A percentile compares a stretch with the other conserved stretches of the same genome.
These are phyloP conservation scores for Plebejus anna DNA, from an alignment of 2,888 invertebrate genomes.

Conservation along the genomic window DNA sequence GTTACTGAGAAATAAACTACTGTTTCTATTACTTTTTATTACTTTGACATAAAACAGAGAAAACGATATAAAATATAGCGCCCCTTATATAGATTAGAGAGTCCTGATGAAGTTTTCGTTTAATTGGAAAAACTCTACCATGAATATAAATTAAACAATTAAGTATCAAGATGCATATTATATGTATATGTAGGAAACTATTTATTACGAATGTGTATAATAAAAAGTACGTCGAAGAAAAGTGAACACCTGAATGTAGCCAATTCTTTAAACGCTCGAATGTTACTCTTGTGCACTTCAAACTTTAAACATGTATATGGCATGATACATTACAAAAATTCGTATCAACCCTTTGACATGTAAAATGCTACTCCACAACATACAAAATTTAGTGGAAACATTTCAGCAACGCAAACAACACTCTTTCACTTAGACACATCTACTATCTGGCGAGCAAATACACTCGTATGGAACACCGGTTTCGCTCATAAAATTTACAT, in stretches of 20 bases:
- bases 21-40: not conserved
- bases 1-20: not conserved
- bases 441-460: conserved; percentile 33
- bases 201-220: too few relatives aligned
- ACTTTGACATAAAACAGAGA: not conserved
- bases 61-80: too few relatives aligned
- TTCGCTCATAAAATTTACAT: conserved; percentile 40
- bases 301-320: not conserved
- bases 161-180: too few relatives aligned
- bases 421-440: conserved; percentile 30
- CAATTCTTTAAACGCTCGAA: not conserved
- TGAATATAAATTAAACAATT: too few relatives aligned
- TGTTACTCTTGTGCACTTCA: not conserved
- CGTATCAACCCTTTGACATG: conserved; percentile 9
- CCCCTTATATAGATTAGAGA: not conserved
- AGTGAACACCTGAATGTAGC: not conserved
- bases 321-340: not conserved
- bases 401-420: conserved; percentile 29
- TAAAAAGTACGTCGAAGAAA: not conserved
- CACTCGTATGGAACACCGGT: conserved; percentile 36
- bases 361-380: conserved; percentile 10
- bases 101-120: too few relatives aligned
- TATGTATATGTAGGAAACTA: too few relatives aligned
- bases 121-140: too few relatives aligned
- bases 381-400: conserved; percentile 31